Evolutionary conservation across 2,888 invertebrate genomes (phyloP), one percentile per base, ranked within the genome.

Genomic region (Rhogogaster chlorosoma): DNA sequence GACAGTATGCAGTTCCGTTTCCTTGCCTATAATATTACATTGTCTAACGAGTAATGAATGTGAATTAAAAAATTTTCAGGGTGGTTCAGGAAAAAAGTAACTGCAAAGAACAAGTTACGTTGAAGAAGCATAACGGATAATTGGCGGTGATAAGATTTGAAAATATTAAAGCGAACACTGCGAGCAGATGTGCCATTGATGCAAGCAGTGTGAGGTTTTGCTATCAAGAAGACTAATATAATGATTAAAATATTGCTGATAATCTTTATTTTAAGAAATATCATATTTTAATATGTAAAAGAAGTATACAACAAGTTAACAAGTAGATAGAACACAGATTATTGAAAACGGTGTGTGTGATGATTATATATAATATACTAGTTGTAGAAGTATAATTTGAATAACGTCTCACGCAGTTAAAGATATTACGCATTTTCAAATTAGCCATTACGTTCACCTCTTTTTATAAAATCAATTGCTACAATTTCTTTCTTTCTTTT

Each of bases 61-160:
- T 73, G 10, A 9, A 42, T 73, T 15, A 5, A 45, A 45, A 73
- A 61, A 42, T 18, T 92, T 93, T 84, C 94, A 95, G 95, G 94
- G 94, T 92, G 94, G 93, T 89, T 93, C 94, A 90, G 94, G 94
- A 93, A 94, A 94, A 91, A 95, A 95, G 94, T 95, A 95, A 95
- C 94, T 89, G 89, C 90, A 85, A 92, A 89, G 88, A 91, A 90
- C 87, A 91, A 91, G 86, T 88, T 90, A 87, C 92, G 89, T 87
- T 92, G 90, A 90, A 85, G 87, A 88, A 87, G 85, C 88, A 78
- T 86, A 86, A 84, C 32, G 32, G 84, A 73, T 83, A 70, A 82
- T 71, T 84, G 61, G 64, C 3, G 80, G 64, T 36, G 80, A 80
- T 61, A 49, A 70, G 45, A 64, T 49, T 70, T 70, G 64, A 49